Conservation (phyloP, 92 coral and sea anemone genomes). For the Phymanthus crucifer region DNA sequence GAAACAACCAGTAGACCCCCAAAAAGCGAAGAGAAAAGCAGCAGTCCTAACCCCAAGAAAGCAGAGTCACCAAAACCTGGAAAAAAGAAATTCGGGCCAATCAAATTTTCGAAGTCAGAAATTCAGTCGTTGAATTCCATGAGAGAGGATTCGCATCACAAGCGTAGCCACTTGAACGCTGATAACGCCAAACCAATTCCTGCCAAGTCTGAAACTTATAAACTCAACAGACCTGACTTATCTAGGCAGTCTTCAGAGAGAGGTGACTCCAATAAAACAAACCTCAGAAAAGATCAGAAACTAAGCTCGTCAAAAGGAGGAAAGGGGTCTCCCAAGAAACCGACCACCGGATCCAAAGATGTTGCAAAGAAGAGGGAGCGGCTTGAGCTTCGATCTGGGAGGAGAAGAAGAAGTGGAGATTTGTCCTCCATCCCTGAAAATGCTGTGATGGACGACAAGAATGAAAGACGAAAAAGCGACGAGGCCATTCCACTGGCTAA, state of each 20-base stretch:
- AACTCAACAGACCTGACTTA: constrained; percentile 8
- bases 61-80: constrained; percentile 22
- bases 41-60: neutral
- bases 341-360: neutral
- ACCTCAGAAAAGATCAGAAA: constrained; percentile 10
- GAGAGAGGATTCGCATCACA: constrained; percentile 38
- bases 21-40: neutral
- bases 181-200: constrained; percentile 10
- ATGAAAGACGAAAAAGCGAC: neutral
- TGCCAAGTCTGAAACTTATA: constrained; percentile 8
- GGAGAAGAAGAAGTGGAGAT: constrained; percentile 34
- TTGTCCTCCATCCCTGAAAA: constrained; percentile 40
- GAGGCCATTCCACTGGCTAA: constrained; percentile 40
- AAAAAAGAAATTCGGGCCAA: constrained; percentile 15
- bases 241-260: neutral
- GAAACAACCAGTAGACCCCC: neutral
- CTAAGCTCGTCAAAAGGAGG: constrained; percentile 13
- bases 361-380: constrained; percentile 34
- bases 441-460: constrained; percentile 30
- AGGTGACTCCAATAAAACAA: constrained; percentile 12
- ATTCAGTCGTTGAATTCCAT: constrained; percentile 17
- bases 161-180: constrained; percentile 41
- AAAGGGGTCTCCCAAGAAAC: constrained; percentile 3
- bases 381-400: constrained; percentile 33
- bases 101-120: constrained; percentile 15